Conservation (phyloP, 2,888 invertebrate species). For the Eugnorisma glareosa region DNA sequence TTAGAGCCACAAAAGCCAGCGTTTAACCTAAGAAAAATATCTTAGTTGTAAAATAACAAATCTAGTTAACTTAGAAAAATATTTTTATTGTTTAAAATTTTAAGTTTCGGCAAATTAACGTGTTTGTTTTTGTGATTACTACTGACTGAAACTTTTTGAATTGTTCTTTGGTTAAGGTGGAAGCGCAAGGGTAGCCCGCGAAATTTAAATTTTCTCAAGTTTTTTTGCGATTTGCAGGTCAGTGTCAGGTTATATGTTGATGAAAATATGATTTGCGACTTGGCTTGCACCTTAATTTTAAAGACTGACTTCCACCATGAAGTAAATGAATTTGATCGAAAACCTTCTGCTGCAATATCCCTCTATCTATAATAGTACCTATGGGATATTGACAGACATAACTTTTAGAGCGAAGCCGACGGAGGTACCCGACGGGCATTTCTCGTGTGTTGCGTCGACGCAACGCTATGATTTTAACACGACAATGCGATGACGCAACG, state of each 20-base stretch:
- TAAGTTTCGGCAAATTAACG: slow-evolving; percentile 8
- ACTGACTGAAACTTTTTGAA: slow-evolving; percentile 39
- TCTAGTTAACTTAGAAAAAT: slow-evolving; percentile 30
- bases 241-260: too few relatives aligned
- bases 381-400: background rate
- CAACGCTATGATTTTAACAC: background rate
- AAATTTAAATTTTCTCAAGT: too few relatives aligned
- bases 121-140: slow-evolving; percentile 38
- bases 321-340: background rate
- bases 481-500: background rate
- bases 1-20: slow-evolving; percentile 6
- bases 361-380: too few relatives aligned
- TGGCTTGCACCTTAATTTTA: background rate
- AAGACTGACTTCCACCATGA: background rate
- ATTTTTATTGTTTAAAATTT: slow-evolving; percentile 9
- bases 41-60: slow-evolving; percentile 35
- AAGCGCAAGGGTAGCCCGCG: too few relatives aligned
- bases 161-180: background rate
- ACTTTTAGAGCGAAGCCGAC: background rate
- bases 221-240: too few relatives aligned
- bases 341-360: background rate
- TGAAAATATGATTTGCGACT: too few relatives aligned
- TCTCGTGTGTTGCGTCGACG: background rate
- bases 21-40: slow-evolving; percentile 33
- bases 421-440: too few relatives aligned